Evolutionary conservation across 2,113 vertebrate genomes (phyloP), one percentile per base, ranked within the genome.

Genomic region (Meles meles): DNA sequence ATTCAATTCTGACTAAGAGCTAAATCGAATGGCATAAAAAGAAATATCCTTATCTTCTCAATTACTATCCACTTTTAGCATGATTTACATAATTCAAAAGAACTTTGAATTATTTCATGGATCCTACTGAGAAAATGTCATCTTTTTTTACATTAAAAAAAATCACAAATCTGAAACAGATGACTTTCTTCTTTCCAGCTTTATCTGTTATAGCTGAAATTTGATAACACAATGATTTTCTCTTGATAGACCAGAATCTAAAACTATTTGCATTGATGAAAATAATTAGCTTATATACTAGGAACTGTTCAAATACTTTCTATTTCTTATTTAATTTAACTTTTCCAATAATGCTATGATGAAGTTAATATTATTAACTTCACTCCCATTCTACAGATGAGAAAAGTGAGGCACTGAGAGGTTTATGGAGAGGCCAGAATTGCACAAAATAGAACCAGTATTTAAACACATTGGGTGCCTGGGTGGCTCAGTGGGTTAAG

Each of bases 41-140:
- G 65, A 90, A 10, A 89, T 89, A 95, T 59, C 55, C 0, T 91
- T 97, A 67, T 81, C 47, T 94, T 97, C 91, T 34, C 23, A 90
- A 69, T 55, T 74, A 81, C 21, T 57, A 71, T 23, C 25, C 21
- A 91, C 23, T 93, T 92, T 71, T n/a, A 72, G 29, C 15, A 49
- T 76, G 34, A 93, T 87, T 97, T 89, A 69, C 37, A 77, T 94
- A 92, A 85, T 81, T 90, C n/a, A n/a, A 52, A 92, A 77, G 84
- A 96, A 77, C 5, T 83, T 31, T 67, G 5, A 92, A 6, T 63
- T 52, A 3, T 88, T 88, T 63, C 67, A 42, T 21, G 0, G 90
- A 47, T 6, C 20, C 39, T 71, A 72, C 69, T 94, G 95, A 81
- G 83, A 88, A 93, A 74, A 6, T 77, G 61, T 59, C 18, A 39